Conservation (phyloP, 2,797 vertebrate species). For the Taenioides sp. region DNA sequence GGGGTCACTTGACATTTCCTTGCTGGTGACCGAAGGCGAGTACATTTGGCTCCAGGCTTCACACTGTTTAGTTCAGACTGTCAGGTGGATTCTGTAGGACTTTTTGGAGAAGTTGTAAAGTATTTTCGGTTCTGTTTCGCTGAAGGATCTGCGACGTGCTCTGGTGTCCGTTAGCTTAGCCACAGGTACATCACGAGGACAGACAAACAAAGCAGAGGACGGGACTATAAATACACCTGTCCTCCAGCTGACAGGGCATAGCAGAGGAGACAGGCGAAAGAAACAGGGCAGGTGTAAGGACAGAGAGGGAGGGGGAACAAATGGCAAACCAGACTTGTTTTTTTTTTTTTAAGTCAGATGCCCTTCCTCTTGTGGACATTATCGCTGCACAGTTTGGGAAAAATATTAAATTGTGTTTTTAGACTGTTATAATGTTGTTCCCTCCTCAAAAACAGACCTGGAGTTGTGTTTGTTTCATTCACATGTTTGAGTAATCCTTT, state of each 20-base stretch:
- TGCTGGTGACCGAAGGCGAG: background rate
- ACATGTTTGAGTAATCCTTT: too few relatives aligned
- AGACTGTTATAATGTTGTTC: too few relatives aligned
- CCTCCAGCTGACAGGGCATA: background rate
- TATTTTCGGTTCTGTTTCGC: background rate
- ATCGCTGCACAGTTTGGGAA: too few relatives aligned
- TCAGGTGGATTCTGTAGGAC: background rate
- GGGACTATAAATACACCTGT: slow-evolving; percentile 34
- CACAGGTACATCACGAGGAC: slow-evolving; percentile 11
- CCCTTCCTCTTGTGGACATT: too few relatives aligned
- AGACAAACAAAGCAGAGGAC: slow-evolving; percentile 6
- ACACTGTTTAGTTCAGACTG: background rate
- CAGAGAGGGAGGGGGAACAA: background rate
- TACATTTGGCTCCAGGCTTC: background rate
- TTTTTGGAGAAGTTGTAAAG: background rate
- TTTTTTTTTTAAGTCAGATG: too few relatives aligned
- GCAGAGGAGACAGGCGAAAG: background rate
- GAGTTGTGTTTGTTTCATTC: too few relatives aligned
- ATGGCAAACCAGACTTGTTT: background rate
- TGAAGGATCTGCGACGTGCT: background rate
- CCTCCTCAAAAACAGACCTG: too few relatives aligned
- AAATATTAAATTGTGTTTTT: too few relatives aligned
- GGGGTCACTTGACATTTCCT: background rate
- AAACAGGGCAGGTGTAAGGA: background rate
- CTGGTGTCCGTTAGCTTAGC: slow-evolving; percentile 2